Percentiles rank a stretch among this genome's conserved stretches.
phyloP scores from a whole-genome alignment of 2,888 invertebrate genomes.

The Harmothoe impar region DNA sequence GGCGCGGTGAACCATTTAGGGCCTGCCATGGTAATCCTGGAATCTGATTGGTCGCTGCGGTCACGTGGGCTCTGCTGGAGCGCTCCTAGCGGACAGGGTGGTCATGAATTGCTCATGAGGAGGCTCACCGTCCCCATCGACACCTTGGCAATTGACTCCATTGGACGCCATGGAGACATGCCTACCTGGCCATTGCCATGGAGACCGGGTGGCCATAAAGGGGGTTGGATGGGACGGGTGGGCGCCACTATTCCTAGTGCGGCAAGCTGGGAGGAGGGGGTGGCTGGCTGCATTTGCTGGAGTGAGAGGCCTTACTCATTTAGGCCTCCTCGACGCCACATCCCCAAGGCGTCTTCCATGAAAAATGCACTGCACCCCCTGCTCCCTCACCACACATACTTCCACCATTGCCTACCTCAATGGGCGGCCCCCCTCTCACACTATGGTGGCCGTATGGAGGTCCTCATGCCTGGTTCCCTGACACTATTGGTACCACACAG shows the following conservation, averaged over 20 bases:
- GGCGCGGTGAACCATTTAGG: background rate
- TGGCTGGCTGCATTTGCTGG: background rate
- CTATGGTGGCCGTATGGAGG: background rate
- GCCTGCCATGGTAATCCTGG: background rate
- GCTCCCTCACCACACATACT: background rate
- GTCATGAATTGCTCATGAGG: constrained; percentile 12
- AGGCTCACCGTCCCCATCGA: background rate
- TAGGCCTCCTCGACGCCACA: background rate
- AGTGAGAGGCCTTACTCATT: background rate
- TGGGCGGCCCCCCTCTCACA: background rate
- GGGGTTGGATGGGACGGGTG: background rate
- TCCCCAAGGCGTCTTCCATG: background rate
- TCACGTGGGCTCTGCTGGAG: background rate
- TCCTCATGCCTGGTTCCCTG: background rate
- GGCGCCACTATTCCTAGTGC: too few relatives aligned
- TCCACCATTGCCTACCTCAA: background rate
- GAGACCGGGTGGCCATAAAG: background rate
- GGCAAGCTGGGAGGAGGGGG: too few relatives aligned
- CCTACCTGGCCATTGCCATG: constrained; percentile 16
- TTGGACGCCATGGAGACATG: background rate
- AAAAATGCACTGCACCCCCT: background rate
- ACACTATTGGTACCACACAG: background rate
- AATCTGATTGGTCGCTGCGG: constrained; percentile 10
- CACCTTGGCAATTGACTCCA: background rate
- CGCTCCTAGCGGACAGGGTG: background rate